Conservation (phyloP, 2,113 vertebrate genomes). For the Tupaia tana region DNA sequence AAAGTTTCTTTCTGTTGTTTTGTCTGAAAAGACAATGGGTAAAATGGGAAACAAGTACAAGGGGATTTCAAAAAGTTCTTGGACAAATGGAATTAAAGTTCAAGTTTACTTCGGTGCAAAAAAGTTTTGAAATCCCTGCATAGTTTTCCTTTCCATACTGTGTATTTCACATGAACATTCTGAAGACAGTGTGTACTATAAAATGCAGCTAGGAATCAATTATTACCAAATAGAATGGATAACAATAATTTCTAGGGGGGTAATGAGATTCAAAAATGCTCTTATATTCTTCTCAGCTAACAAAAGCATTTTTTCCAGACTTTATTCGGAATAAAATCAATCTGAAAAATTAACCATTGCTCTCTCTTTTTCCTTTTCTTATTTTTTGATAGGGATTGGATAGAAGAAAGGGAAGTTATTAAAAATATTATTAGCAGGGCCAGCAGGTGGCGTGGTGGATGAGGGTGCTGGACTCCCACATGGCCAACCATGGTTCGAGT, state of each 20-base stretch:
- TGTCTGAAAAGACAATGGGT: background rate
- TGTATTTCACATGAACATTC: no score
- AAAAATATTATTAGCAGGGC: background rate
- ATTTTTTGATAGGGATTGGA: background rate
- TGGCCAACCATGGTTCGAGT: no score
- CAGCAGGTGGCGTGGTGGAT: no score
- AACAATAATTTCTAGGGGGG: background rate
- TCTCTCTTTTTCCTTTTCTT: background rate
- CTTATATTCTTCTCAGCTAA: background rate
- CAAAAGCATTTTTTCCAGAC: background rate
- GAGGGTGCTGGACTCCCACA: no score
- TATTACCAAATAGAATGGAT: background rate
- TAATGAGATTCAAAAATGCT: background rate
- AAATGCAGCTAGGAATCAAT: background rate
- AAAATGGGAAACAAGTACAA: background rate
- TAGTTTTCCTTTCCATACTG: no score
- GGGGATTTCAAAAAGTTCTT: no score
- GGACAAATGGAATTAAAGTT: no score
- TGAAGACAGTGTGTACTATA: background rate
- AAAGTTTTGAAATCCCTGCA: no score
- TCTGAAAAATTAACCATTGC: background rate
- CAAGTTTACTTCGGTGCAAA: no score
- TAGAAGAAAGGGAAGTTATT: background rate
- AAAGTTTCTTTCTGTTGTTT: background rate
- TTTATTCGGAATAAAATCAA: slow-evolving; percentile 3